Percentiles rank a stretch among this genome's conserved stretches.
Conservation (phyloP, 2,797 vertebrate genomes). For the Alca torda region DNA sequence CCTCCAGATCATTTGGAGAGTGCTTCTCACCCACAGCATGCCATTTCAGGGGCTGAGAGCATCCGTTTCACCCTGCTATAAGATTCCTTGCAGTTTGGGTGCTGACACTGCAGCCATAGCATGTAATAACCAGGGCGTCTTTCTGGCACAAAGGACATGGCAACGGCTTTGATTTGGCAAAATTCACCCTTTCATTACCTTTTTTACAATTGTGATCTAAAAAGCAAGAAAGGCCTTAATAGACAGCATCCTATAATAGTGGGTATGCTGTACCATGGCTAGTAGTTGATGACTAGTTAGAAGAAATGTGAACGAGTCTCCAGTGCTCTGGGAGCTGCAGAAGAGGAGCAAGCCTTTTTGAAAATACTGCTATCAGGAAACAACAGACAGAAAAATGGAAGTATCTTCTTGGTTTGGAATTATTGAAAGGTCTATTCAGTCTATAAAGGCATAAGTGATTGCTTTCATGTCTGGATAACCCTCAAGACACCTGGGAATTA, state of each 20-base stretch:
- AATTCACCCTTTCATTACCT: not conserved
- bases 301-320: not conserved
- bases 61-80: not conserved
- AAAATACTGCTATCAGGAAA: not conserved
- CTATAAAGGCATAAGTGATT: not conserved
- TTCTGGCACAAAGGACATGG: not conserved
- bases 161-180: not conserved
- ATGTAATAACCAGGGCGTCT: not conserved
- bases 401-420: not conserved
- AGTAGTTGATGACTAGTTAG: not conserved
- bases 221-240: not conserved
- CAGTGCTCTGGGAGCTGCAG: not conserved
- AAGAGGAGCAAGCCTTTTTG: not conserved
- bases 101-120: not conserved
- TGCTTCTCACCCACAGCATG: not conserved
- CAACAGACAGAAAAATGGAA: not conserved
- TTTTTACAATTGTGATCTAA: not conserved
- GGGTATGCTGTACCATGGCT: not conserved
- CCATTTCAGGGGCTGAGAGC: not conserved
- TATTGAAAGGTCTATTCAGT: not conserved
- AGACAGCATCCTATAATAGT: not conserved
- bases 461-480: not conserved
- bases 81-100: not conserved
- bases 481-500: not conserved
- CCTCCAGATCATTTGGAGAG: not conserved